phyloP scores from a whole-genome alignment of 64 coral and sea anemone species.

The Porites australiensis region DNA sequence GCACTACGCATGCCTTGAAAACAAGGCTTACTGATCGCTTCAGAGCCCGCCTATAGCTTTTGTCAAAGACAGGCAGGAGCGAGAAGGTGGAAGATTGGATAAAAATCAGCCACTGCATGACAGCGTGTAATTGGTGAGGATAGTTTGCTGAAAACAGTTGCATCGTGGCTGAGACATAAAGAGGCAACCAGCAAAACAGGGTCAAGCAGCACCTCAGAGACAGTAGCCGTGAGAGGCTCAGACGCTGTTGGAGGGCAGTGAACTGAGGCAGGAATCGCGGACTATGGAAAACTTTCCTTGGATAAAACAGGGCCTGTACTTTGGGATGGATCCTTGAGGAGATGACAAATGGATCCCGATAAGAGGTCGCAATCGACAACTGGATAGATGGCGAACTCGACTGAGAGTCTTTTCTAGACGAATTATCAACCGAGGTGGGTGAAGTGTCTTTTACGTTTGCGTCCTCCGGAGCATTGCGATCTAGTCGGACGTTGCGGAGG shows the following conservation, averaged over 20 bases:
- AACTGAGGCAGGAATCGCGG: not conserved
- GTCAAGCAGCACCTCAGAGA: constrained; percentile 1
- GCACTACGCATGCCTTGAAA: not conserved
- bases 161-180: not conserved
- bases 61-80: not conserved
- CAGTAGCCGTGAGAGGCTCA: not conserved
- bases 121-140: not conserved
- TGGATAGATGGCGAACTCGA: not conserved
- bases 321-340: not conserved
- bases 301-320: too few relatives aligned
- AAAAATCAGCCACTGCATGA: constrained; percentile 35
- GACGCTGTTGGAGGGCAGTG: not conserved
- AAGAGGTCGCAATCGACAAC: not conserved
- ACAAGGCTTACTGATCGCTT: not conserved
- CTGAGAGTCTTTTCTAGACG: not conserved
- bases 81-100: not conserved
- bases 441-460: not conserved
- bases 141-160: not conserved
- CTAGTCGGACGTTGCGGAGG: not conserved
- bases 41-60: not conserved
- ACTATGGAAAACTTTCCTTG: not conserved
- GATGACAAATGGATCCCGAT: not conserved
- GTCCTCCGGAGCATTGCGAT: not conserved
- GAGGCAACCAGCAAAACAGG: not conserved
- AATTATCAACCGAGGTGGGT: not conserved